Conservation (phyloP, 2,113 vertebrate genomes). For the Otis tarda region DNA sequence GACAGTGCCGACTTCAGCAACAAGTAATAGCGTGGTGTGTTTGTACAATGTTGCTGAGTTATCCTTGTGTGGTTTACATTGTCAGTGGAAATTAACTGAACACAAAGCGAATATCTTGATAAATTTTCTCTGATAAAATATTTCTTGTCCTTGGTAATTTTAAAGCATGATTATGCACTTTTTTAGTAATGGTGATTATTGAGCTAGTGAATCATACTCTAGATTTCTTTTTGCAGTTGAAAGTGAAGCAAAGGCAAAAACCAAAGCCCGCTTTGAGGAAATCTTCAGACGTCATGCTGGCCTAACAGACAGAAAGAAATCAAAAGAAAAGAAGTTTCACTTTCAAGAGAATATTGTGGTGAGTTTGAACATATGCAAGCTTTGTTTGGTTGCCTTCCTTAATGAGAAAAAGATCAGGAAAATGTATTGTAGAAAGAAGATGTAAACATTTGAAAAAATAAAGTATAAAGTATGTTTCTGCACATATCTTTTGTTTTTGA, state of each 20-base stretch:
- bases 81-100: neutral
- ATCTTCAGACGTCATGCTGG: conserved; percentile 82
- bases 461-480: neutral
- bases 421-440: neutral
- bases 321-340: conserved; percentile 74
- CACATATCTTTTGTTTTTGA: neutral
- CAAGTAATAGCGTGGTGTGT: neutral
- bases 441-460: neutral
- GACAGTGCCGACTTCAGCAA: neutral
- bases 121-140: neutral
- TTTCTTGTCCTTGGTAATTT: neutral
- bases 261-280: conserved; percentile 87
- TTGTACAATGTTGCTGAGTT: neutral
- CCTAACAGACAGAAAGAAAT: conserved; percentile 71
- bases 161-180: neutral
- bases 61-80: neutral
- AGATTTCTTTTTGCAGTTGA: conserved; percentile 76
- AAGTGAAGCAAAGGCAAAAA: conserved; percentile 88
- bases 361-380: conserved; percentile 41
- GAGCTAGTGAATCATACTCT: neutral
- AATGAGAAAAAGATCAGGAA: neutral
- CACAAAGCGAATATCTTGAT: neutral
- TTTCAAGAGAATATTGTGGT: conserved; percentile 82
- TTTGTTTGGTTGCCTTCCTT: neutral
- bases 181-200: neutral